Evolutionary conservation across 1,140 invertebrate genomes (phyloP).

Genomic region (Gonatopus flavifemur): DNA sequence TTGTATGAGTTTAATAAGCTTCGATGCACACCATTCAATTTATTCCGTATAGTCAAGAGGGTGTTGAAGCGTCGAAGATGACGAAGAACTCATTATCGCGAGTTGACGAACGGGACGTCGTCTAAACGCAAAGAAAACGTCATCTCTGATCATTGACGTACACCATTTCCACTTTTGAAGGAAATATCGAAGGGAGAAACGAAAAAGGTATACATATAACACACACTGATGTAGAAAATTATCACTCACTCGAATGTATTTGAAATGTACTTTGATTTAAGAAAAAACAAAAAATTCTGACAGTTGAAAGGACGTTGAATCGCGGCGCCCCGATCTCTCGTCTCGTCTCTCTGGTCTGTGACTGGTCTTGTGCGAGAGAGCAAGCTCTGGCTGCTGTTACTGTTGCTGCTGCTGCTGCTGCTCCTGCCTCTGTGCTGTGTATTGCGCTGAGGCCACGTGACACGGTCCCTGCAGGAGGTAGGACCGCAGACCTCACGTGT

Average conservation of each 20-base stretch:
- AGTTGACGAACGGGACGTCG: conserved; percentile 12
- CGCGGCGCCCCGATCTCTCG: conserved; percentile 46
- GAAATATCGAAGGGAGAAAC: no score
- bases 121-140: not conserved
- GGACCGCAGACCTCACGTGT: conserved; percentile 25
- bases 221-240: no score
- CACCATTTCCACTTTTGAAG: no score
- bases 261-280: no score
- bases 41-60: conserved; percentile 32
- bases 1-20: no score
- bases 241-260: no score
- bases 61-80: conserved; percentile 24
- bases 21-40: conserved; percentile 38
- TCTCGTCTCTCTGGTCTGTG: conserved; percentile 55
- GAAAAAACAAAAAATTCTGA: no score
- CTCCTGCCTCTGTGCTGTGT: conserved; percentile 21
- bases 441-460: conserved; percentile 38
- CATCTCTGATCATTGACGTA: conserved; percentile 9
- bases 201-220: no score
- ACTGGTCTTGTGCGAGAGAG: conserved; percentile 40
- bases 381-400: conserved; percentile 28
- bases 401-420: conserved; percentile 38
- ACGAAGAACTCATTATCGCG: no score
- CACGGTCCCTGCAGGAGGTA: conserved; percentile 43
- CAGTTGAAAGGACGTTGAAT: no score